These are phyloP conservation scores for Hoplodrina ambigua DNA, from an alignment of 2,888 invertebrate species.

Conservation along the genomic window DNA sequence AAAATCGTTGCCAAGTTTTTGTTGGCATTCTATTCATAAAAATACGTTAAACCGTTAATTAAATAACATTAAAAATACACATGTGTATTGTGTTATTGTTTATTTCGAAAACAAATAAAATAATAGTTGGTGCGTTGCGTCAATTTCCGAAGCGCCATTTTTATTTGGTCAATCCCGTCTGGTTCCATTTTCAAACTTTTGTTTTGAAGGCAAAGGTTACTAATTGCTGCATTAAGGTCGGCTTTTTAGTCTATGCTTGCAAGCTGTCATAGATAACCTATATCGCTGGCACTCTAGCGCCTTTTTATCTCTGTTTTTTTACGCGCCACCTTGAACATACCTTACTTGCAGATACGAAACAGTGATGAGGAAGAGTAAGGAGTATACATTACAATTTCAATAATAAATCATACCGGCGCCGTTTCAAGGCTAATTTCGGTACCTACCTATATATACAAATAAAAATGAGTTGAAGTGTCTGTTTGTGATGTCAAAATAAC, in stretches of 20 bases:
- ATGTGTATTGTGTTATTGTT: not conserved
- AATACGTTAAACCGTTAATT: conserved; percentile 23
- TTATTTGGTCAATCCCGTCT: not conserved
- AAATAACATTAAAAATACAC: conserved; percentile 6
- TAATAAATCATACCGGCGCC: conserved; percentile 64
- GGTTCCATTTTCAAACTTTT: conserved; percentile 17
- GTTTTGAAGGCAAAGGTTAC: conserved; percentile 28
- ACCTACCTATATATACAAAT: too few species aligned
- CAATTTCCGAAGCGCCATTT: not conserved
- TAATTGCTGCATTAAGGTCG: conserved; percentile 41
- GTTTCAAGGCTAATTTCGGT: conserved; percentile 58
- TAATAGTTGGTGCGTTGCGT: not conserved
- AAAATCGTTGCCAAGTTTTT: conserved; percentile 39
- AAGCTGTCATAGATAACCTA: conserved; percentile 42
- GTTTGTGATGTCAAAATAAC: too few species aligned
- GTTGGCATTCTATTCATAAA: conserved; percentile 27
- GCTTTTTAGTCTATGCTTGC: conserved; percentile 22
- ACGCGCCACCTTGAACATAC: conserved; percentile 49
- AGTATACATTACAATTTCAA: conserved; percentile 54
- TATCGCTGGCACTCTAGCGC: conserved; percentile 34
- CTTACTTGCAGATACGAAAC: conserved; percentile 47
- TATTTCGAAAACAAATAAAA: not conserved
- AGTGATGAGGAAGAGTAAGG: conserved; percentile 64
- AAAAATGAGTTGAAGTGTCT: too few species aligned
- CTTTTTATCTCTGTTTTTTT: conserved; percentile 39